Conservation (phyloP, 2,113 vertebrate genomes). For the Gambusia holbrooki region DNA sequence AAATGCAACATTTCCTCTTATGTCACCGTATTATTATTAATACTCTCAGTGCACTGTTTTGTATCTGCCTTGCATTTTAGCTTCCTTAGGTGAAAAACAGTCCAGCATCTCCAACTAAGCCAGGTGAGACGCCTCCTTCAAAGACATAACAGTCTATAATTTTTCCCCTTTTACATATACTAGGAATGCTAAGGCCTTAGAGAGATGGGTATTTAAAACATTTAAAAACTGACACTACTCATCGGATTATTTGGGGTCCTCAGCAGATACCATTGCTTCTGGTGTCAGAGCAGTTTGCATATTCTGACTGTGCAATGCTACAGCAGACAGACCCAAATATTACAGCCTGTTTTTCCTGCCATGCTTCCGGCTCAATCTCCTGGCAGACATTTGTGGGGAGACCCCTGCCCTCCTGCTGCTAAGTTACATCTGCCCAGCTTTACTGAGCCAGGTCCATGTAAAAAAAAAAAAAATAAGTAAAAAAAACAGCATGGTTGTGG, state of each 20-base stretch:
- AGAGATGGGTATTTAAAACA: background rate
- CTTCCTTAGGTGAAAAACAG: too few species aligned
- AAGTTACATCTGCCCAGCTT: constrained; percentile 56
- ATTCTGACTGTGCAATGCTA: background rate
- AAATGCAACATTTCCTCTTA: too few species aligned
- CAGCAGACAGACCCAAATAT: constrained; percentile 28
- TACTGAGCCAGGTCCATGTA: constrained; percentile 39
- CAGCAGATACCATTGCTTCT: background rate
- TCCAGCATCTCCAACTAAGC: too few species aligned
- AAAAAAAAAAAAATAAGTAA: background rate
- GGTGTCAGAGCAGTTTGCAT: background rate
- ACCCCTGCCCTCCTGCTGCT: constrained; percentile 45
- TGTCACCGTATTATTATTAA: too few species aligned
- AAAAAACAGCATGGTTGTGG: constrained; percentile 5
- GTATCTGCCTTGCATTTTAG: too few species aligned
- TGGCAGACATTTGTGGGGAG: constrained; percentile 49
- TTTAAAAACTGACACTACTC: background rate
- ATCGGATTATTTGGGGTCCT: background rate
- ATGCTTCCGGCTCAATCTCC: constrained; percentile 23
- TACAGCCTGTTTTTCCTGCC: constrained; percentile 11
- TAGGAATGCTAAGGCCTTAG: background rate
- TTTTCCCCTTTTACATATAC: background rate
- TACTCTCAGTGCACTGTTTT: too few species aligned
- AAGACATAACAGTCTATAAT: background rate
- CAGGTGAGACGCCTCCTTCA: background rate